Conservation (phyloP, 2,113 vertebrate genomes). For the Bothrops jararaca region DNA sequence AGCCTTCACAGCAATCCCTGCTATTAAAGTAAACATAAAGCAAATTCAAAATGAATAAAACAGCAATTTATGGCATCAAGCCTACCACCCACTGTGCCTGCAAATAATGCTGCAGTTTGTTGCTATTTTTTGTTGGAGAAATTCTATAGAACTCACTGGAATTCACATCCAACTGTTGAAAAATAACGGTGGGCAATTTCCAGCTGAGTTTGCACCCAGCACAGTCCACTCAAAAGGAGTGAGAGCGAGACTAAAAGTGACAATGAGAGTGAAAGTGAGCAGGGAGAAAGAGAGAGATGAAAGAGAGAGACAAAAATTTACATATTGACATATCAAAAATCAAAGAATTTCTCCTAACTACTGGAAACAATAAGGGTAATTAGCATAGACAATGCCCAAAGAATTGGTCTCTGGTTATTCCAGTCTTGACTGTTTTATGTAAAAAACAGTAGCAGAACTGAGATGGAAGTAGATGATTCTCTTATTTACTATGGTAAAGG, state of each 20-base stretch:
- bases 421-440: not conserved
- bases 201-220: not conserved
- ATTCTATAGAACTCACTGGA: not conserved
- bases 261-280: not conserved
- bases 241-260: not conserved
- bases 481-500: not conserved
- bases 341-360: not conserved
- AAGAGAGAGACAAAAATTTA: not conserved
- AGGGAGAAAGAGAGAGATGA: too few relatives aligned
- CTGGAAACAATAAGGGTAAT: not conserved
- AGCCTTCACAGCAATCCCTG: not conserved
- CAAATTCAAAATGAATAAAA: constrained; percentile 12
- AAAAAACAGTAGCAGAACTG: not conserved
- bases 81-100: not conserved
- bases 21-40: constrained; percentile 25
- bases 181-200: not conserved
- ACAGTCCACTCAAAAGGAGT: not conserved
- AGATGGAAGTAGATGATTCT: not conserved
- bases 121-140: not conserved
- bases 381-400: not conserved
- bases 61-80: not conserved
- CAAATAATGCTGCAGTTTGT: not conserved
- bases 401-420: not conserved
- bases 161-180: not conserved
- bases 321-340: not conserved